phyloP scores from a whole-genome alignment of 2,797 vertebrate species.

The Cichlasoma orientale region DNA sequence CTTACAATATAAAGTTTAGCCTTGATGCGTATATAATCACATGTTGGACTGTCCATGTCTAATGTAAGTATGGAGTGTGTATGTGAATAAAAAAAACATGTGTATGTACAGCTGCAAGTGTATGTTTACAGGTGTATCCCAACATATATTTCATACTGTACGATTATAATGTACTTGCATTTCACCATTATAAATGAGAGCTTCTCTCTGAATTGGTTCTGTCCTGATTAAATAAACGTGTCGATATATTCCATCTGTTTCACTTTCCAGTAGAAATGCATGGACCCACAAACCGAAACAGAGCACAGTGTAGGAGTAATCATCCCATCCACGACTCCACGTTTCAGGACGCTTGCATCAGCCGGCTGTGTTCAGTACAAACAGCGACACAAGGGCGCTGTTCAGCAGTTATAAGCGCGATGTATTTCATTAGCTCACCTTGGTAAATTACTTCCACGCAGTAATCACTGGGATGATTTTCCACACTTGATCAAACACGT shows the following conservation, averaged over 20 bases:
- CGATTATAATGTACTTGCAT: neutral
- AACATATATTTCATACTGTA: neutral
- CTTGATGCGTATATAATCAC: neutral
- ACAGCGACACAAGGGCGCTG: conserved; percentile 50
- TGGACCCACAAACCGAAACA: neutral
- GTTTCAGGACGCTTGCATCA: conserved; percentile 82
- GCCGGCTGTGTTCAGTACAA: conserved; percentile 46
- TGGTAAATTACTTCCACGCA: neutral
- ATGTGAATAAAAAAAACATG: neutral
- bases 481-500: accelerated
- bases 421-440: neutral
- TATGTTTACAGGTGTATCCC: neutral
- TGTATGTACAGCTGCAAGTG: neutral
- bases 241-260: neutral
- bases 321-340: neutral
- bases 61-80: neutral
- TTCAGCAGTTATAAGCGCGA: neutral
- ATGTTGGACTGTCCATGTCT: neutral
- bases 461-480: neutral
- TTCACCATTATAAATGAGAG: neutral
- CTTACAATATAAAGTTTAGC: no score
- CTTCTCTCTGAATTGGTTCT: neutral
- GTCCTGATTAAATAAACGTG: no score
- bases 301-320: neutral
- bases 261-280: neutral